Base-by-base conservation (phyloP, 2,888 invertebrate species). In the Ennomos fuscantarius region DNA sequence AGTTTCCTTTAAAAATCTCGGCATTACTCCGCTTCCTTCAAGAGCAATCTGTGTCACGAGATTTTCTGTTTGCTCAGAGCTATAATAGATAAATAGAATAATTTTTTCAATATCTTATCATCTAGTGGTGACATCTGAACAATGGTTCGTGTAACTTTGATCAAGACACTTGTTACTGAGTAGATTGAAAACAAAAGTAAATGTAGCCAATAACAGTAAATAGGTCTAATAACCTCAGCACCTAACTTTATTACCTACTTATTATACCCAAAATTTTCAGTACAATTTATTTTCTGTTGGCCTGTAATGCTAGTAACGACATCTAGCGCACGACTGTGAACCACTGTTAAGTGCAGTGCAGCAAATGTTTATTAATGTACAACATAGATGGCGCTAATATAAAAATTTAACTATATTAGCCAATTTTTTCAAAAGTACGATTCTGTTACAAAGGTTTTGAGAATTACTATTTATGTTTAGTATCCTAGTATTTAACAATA, bases 101-200 rank as follows among this genome's bases (percentile, higher is more conserved):
- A 6, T 24, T 24, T 6, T 24, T 24, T 24, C 24, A 24, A 24
- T 24, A 24, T 24, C 1, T 24, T 24, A 24, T 24, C 24, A 6
- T 24, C n/a, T 13, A 6, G 50, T 58, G 47, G 62, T 36, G 64
- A 52, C 64, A 65, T 65, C 65, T 65, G n/a, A 55, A 42, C 24
- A 40, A 41, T 2, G 8, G 32, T 3, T 12, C 45, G 0, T 11
- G 8, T 36, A 51, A 15, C 34, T 15, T 1, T 37, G 3, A 6
- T 13, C 6, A 47, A 41, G 6, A 39, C 43, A 50, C 50, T 54
- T 55, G 55, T 55, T 55, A 49, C 48, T 40, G 12, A 12, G 32
- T 41, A 8, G 9, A 12, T 3, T 40, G 24, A 2, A 9, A 37
- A 45, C 40, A 52, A 11, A 10, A 40, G 33, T n/a, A 36, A 15